Conservation (phyloP, 2,797 vertebrate genomes). For the Coluber constrictor region DNA sequence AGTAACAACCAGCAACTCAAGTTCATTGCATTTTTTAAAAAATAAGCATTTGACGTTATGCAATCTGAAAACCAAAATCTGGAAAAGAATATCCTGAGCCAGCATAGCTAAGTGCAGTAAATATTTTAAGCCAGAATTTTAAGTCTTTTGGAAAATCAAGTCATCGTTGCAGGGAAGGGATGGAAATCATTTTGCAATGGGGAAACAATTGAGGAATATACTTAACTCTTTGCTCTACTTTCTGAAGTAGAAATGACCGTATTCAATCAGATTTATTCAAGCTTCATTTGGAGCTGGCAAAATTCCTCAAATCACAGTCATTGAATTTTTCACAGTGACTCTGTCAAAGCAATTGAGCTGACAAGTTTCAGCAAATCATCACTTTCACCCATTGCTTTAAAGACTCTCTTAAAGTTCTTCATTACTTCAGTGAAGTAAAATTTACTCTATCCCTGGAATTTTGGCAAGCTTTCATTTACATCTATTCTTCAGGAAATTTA, state of each 20-base stretch:
- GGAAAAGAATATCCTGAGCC: background rate
- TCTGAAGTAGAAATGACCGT: background rate
- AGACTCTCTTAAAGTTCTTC: background rate
- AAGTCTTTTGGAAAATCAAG: background rate
- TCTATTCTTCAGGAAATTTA: background rate
- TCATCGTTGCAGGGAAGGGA: background rate
- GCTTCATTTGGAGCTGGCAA: background rate
- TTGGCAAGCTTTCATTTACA: conserved; percentile 12
- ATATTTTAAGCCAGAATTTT: background rate
- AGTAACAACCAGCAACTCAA: conserved; percentile 36
- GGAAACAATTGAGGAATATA: background rate
- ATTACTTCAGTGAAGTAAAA: conserved; percentile 26
- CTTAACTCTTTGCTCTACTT: background rate
- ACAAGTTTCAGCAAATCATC: background rate
- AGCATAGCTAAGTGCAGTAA: background rate
- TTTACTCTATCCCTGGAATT: conserved; percentile 22
- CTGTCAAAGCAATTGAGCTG: background rate
- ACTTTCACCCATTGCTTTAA: background rate
- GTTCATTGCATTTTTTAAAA: conserved; percentile 22
- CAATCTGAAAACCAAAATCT: conserved; percentile 37
- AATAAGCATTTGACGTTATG: conserved; percentile 43
- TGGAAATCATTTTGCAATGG: background rate
- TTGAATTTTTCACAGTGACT: background rate
- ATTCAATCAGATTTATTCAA: background rate
- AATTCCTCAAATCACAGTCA: background rate